Percentiles rank a stretch among this genome's conserved stretches.
phyloP scores from a whole-genome alignment of 2,113 vertebrate genomes.

The Pteruthius melanotis region DNA sequence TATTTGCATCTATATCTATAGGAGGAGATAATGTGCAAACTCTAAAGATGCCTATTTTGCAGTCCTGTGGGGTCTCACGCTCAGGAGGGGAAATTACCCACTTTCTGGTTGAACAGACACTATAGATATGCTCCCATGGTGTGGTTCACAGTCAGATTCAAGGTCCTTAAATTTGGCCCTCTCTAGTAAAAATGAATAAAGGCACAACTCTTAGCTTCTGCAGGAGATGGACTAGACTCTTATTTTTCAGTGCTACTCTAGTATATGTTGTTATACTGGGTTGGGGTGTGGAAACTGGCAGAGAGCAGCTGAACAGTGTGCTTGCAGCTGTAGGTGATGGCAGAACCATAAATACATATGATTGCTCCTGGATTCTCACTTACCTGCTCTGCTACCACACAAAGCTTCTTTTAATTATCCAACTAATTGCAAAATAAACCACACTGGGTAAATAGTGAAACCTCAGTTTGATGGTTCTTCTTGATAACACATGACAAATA shows the following conservation, averaged over 20 bases:
- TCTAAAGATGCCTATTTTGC: not conserved
- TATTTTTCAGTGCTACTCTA: not conserved
- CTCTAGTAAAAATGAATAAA: not conserved
- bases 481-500: slow-evolving; percentile 19
- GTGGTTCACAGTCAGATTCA: not conserved
- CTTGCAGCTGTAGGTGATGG: not conserved
- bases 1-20: not conserved
- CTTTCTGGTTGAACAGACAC: not conserved
- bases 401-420: not conserved
- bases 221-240: not conserved
- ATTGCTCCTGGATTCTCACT: not conserved
- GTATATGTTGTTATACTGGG: not conserved
- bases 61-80: not conserved
- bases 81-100: not conserved
- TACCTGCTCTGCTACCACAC: not conserved
- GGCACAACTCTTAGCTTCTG: not conserved
- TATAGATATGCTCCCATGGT: not conserved
- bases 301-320: not conserved
- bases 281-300: not conserved
- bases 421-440: slow-evolving; percentile 1
- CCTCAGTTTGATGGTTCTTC: not conserved
- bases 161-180: not conserved
- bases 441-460: not conserved
- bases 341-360: not conserved
- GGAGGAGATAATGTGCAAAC: not conserved